These are phyloP conservation scores for Micromys minutus DNA, from an alignment of 2,113 vertebrate species.

Conservation along the genomic window DNA sequence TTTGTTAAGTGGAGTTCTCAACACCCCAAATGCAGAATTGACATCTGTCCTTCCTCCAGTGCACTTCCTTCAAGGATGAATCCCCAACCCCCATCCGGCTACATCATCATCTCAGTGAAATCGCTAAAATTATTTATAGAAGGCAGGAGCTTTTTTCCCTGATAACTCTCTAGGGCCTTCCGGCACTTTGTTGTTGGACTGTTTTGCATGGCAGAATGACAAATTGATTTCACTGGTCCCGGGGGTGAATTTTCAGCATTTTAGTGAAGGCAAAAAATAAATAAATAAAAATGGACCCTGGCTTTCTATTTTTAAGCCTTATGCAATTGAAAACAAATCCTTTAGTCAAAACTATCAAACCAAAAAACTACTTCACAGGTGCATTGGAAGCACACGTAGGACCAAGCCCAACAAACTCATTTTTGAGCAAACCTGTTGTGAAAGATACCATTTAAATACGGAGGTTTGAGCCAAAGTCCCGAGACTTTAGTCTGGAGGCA, in stretches of 20 bases:
- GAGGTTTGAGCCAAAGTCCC: neutral
- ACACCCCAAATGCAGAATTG: neutral
- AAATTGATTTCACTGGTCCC: neutral
- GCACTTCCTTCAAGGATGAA: rapidly evolving
- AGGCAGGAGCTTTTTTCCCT: neutral
- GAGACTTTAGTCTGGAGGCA: neutral
- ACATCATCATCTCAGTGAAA: no score
- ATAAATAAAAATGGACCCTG: neutral
- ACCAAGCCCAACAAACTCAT: neutral
- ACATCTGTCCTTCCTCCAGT: rapidly evolving
- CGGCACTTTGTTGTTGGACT: neutral
- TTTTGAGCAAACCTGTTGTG: neutral
- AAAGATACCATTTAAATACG: neutral
- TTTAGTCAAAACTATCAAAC: neutral
- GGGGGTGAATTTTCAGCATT: neutral
- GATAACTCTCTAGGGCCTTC: neutral
- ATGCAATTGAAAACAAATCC: neutral
- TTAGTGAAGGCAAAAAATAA: neutral
- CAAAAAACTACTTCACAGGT: neutral
- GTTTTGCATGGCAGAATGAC: neutral
- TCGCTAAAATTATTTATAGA: neutral
- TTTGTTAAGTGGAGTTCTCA: neutral
- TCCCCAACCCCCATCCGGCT: no score
- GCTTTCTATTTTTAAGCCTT: neutral
- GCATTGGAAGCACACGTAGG: neutral